phyloP scores from a whole-genome alignment of 2,888 invertebrate species.

The Epinotia brunnichana region DNA sequence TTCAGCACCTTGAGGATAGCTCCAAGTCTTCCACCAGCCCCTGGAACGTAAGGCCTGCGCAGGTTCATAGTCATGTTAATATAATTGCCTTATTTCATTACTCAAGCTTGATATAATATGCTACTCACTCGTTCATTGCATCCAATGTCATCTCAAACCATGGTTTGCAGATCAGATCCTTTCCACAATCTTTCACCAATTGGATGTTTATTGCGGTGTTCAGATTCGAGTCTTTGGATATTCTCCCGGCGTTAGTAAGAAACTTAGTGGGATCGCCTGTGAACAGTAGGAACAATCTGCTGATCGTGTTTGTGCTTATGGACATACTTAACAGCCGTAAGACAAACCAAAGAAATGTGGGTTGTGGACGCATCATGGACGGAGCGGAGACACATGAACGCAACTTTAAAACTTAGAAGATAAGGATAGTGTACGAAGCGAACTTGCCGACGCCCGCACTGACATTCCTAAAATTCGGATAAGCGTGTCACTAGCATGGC shows the following conservation, averaged over 20 bases:
- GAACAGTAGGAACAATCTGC: not conserved
- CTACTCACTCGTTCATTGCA: constrained; percentile 63
- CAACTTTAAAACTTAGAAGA: too few species aligned
- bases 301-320: not conserved
- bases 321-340: too few species aligned
- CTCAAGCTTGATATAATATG: not conserved
- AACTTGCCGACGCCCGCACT: too few species aligned
- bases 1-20: constrained; percentile 65
- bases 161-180: constrained; percentile 80
- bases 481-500: too few species aligned
- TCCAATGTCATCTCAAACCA: constrained; percentile 70
- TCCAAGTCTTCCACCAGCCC: constrained; percentile 63
- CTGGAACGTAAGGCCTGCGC: constrained; percentile 69
- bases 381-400: too few species aligned
- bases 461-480: too few species aligned
- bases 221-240: constrained; percentile 64
- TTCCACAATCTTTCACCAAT: constrained; percentile 79
- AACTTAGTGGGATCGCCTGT: constrained; percentile 58
- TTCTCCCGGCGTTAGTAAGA: constrained; percentile 58
- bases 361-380: not conserved
- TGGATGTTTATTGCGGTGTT: constrained; percentile 67
- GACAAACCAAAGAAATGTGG: too few species aligned
- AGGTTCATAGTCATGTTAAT: constrained; percentile 21
- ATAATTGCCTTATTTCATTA: too few species aligned
- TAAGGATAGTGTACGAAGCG: too few species aligned